A percentile compares a stretch with the other conserved stretches of the same genome.
Evolutionary conservation across 2,113 vertebrate species (phyloP).

Genomic region (Oryzias curvinotus): DNA sequence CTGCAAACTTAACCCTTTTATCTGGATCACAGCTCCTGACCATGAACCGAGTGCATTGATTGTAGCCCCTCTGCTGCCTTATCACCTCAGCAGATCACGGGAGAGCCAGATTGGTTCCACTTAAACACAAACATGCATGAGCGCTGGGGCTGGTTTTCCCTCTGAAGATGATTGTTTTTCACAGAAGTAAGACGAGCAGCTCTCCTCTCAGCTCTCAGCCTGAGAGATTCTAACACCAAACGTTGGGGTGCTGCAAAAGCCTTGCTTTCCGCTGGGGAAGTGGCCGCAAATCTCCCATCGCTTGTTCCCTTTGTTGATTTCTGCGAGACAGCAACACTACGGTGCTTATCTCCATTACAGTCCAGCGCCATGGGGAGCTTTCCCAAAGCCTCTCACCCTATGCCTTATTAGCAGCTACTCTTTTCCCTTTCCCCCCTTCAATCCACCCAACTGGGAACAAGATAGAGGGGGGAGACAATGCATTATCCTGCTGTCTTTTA

Average conservation of each 20-base stretch:
- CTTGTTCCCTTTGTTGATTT: slow-evolving; percentile 80
- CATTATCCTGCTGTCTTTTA: slow-evolving; percentile 49
- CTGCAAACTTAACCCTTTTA: slow-evolving; percentile 53
- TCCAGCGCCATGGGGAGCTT: slow-evolving; percentile 69
- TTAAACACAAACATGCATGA: slow-evolving; percentile 54
- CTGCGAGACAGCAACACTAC: slow-evolving; percentile 70
- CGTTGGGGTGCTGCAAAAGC: slow-evolving; percentile 58
- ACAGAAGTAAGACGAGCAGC: slow-evolving; percentile 50
- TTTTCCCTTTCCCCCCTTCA: slow-evolving; percentile 49
- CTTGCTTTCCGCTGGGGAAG: slow-evolving; percentile 62
- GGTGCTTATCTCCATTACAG: slow-evolving; percentile 77
- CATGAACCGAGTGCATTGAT: slow-evolving; percentile 45
- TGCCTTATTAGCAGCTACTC: slow-evolving; percentile 72
- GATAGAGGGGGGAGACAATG: slow-evolving; percentile 38
- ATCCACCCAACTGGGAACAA: slow-evolving; percentile 55
- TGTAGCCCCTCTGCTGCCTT: slow-evolving; percentile 50
- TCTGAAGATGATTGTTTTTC: slow-evolving; percentile 57
- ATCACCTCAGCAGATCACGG: slow-evolving; percentile 55
- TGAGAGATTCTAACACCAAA: slow-evolving; percentile 80
- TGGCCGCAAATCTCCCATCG: slow-evolving; percentile 73
- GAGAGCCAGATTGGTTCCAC: slow-evolving; percentile 47
- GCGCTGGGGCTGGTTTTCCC: slow-evolving; percentile 22
- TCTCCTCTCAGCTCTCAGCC: slow-evolving; percentile 47
- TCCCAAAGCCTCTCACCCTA: slow-evolving; percentile 72
- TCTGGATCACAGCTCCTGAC: slow-evolving; percentile 48